phyloP scores from a whole-genome alignment of 2,797 vertebrate genomes.

The Myotis planiceps region DNA sequence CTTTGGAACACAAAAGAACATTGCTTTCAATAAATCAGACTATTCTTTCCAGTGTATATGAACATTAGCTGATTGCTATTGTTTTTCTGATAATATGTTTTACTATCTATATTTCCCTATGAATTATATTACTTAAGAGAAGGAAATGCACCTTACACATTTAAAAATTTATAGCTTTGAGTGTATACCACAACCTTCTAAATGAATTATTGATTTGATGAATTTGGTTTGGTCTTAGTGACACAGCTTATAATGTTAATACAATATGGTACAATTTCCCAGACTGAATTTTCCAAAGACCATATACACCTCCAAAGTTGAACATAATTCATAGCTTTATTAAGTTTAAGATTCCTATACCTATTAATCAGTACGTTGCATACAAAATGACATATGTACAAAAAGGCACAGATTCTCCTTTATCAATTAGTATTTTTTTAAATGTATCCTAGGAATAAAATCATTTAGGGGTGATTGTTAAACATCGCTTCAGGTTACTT shows the following conservation, averaged over 20 bases:
- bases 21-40: not conserved
- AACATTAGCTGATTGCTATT: constrained; percentile 2
- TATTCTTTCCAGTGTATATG: not conserved
- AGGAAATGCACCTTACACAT: not conserved
- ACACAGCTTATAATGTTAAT: not conserved
- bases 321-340: not conserved
- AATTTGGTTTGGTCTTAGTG: constrained; percentile 5
- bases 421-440: not conserved
- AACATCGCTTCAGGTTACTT: constrained; percentile 48
- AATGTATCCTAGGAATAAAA: constrained; percentile 3
- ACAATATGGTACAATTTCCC: not conserved
- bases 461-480: constrained; percentile 21
- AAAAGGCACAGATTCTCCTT: not conserved
- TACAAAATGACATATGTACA: not conserved
- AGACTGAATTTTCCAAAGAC: constrained; percentile 30
- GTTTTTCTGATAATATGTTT: constrained; percentile 24
- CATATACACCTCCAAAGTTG: not conserved
- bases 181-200: not conserved
- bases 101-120: not conserved
- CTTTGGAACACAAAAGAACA: not conserved
- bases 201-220: constrained; percentile 50
- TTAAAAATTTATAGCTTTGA: constrained; percentile 30
- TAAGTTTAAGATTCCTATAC: not conserved
- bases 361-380: not conserved
- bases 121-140: constrained; percentile 43